Base-by-base conservation (phyloP, 2,888 invertebrate species). In the Lasioglossum marginatum region DNA sequence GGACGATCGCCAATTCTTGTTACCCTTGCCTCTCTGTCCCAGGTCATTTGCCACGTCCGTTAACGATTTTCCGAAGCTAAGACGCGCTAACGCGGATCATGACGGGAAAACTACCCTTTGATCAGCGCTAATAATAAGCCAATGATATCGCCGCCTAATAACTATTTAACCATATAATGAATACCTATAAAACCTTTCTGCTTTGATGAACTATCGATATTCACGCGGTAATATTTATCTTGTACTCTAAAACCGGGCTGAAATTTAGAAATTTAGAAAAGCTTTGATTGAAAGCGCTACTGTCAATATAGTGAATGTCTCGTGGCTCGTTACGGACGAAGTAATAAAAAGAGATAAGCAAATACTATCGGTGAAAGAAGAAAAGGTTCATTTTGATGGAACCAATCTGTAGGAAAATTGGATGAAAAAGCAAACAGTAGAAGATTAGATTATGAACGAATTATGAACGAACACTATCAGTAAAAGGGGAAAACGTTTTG, bases 41-140 rank as follows among this genome's bases (percentile, higher is more conserved):
- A 45, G 76, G 57, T 87, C 72, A 79, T 87, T 87, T 79, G 70
- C 70, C 76, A 73, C 77, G 82, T 76, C 82, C 77, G 79, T 82
- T 86, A 79, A 82, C 82, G 77, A 86, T 87, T 85, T 82, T 87
- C 81, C 63, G 70, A 75, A 76, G 60, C 45, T 75, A 79, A 86
- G 74, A 79, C 60, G 43, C 40, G 74, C 57, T 52, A 60, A 79
- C 75, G 48, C 77, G 60, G 37, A 57, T 63, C 60, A 63, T 79
- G 77, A 77, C 70, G 82, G 73, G 86, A 87, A 86, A 87, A 77
- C 70, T 79, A 86, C 77, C 86, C 86, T 86, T 87, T 86, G 86
- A 87, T 79, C 86, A 60, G 77, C 52, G 79, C 86, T 82, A 86
- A 87, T 87, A 86, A 86, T 87, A 87, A 86, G 77, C 43, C 70